phyloP scores from a whole-genome alignment of 2,113 vertebrate genomes.

The Pygoscelis antarcticus region DNA sequence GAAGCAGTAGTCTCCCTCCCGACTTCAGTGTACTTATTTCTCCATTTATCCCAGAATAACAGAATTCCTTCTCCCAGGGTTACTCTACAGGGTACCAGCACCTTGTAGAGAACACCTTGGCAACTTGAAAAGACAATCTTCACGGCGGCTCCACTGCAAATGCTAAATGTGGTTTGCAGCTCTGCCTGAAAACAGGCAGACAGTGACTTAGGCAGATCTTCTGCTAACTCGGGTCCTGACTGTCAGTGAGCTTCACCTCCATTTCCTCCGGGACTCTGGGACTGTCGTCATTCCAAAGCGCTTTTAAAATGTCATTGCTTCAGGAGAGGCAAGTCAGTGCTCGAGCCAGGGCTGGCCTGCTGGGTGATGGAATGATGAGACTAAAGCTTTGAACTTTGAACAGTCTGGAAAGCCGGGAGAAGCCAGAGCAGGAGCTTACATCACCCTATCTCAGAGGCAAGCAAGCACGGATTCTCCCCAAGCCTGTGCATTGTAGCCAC shows the following conservation, averaged over 20 bases:
- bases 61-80: background rate
- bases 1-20: background rate
- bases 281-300: background rate
- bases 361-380: background rate
- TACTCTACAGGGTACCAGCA: background rate
- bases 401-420: background rate
- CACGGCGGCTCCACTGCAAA: background rate
- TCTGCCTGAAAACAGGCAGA: background rate
- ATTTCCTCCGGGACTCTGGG: background rate
- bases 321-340: background rate
- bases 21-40: background rate
- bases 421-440: constrained; percentile 48
- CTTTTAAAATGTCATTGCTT: background rate
- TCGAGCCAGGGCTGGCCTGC: background rate
- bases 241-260: background rate
- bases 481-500: background rate
- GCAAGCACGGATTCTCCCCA: constrained; percentile 11
- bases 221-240: background rate
- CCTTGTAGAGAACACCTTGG: background rate
- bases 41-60: background rate
- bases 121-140: background rate
- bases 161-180: background rate
- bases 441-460: background rate
- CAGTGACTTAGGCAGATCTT: background rate
- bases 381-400: background rate